Evolutionary conservation across 1,140 invertebrate genomes (phyloP), one percentile per base, ranked within the genome.

Genomic region (Oryctes rhinoceros): DNA sequence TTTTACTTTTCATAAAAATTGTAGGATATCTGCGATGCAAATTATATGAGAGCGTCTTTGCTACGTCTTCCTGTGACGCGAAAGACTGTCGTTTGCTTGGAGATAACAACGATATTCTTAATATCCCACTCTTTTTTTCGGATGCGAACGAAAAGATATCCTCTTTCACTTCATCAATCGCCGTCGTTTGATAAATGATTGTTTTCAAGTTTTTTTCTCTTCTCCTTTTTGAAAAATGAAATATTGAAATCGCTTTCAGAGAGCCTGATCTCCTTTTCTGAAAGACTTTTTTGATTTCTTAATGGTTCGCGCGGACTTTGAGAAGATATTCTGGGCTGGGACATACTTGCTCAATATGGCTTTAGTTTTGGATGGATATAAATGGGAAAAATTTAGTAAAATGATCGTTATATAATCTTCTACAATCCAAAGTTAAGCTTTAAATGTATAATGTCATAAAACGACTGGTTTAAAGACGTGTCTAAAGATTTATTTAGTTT

Each of bases 111-210:
- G 10, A n/a, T 59, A 59, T 18, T 18, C 53, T 59, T 59, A 59
- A 59, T 59, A 59, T 18, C 9, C 53, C 53, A 59, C 15, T 59
- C 18, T 44, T 44, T 44, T n/a, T 18, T 59, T 59, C 18, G 53
- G 13, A 59, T 59, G 15, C 53, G 53, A 59, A n/a, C 15, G 15
- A 59, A 59, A 44, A 59, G 53, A 59, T 59, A 59, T 59, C 53
- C 53, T 59, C 53, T 59, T 59, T 59, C 53, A 59, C 53, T 59
- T 59, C 53, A 59, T 59, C 53, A 59, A 59, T 59, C 53, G 53
- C 18, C 53, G 53, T 59, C 53, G 53, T 59, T 59, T 59, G 53
- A 59, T 59, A 59, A 59, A 59, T 59, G 53, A 59, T 59, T 59
- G 53, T 59, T 15, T 59, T 59, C n/a, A 59, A 59, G 13, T 15